phyloP scores from a whole-genome alignment of 1,140 invertebrate genomes.

The Atta texana region DNA sequence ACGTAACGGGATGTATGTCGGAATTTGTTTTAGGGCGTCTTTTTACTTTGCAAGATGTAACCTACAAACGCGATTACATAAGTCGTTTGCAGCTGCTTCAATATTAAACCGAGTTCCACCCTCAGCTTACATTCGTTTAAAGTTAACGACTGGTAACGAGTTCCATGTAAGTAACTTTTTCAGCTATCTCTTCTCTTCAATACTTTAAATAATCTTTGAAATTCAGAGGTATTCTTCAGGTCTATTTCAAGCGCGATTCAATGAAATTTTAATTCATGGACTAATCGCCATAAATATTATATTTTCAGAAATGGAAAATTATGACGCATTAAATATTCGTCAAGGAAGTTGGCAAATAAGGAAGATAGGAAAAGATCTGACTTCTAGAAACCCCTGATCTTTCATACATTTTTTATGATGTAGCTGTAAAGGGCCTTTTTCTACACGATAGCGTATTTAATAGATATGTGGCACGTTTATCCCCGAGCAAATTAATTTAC shows the following conservation, averaged over 20 bases:
- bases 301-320: background rate
- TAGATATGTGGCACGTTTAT: slow-evolving; percentile 30
- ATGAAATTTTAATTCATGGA: background rate
- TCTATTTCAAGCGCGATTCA: background rate
- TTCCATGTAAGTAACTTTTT: slow-evolving; percentile 34
- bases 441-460: slow-evolving; percentile 42
- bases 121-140: slow-evolving; percentile 7
- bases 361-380: background rate
- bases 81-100: slow-evolving; percentile 44
- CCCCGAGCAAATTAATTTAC: slow-evolving; percentile 40
- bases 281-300: background rate
- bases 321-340: background rate
- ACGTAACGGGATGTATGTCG: slow-evolving; percentile 28
- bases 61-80: slow-evolving; percentile 44
- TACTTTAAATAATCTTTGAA: slow-evolving; percentile 3
- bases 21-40: slow-evolving; percentile 15
- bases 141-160: slow-evolving; percentile 27
- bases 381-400: background rate
- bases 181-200: background rate
- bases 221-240: background rate
- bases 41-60: slow-evolving; percentile 31
- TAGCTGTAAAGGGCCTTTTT: background rate
- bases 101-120: slow-evolving; percentile 11
- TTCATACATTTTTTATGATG: slow-evolving; percentile 33
- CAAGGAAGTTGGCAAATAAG: background rate